Evolutionary conservation across 1,140 invertebrate species (phyloP), one percentile per base, ranked within the genome.

Genomic region (Drosophila nikananu): DNA sequence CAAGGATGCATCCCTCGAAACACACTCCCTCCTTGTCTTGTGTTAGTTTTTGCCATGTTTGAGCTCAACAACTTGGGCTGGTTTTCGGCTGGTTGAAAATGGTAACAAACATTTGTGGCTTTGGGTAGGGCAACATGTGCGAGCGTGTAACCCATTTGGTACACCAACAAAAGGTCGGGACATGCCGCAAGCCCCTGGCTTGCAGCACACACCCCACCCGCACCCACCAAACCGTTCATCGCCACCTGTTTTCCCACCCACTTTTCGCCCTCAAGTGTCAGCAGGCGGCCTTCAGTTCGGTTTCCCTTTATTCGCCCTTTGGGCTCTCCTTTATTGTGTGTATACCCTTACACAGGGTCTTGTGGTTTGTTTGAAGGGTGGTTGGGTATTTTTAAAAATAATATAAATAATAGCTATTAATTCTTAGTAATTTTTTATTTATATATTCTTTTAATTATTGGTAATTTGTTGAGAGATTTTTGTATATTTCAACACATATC

Each of bases 101-200:
- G 19, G 37, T 35, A 62, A 46, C 42, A 30, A 66, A 61, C 81
- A 81, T 68, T 81, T 41, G 63, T 21, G 49, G 49, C 17, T n/a
- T 30, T 39, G 19, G 65, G 67, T 27, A 37, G 41, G 63, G 48
- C 35, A 70, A 83, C 80, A 86, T 86, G 80, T 87, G 83, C 80
- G 71, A 77, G 80, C 84, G 76, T 86, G 80, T 87, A 83, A 83
- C 83, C 77, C 83, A 86, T 87, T 83, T 83, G 81, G 76, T 66
- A 66, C 70, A 86, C 77, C 73, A 78, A 84, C 82, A 86, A 81
- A 55, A 54, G 71, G 32, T 60, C 39, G n/a, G n/a, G 12, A 23
- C 41, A 52, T 37, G 55, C 65, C 37, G 6, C 27, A 57, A 39
- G 21, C 49, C 27, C 49, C 25, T 5, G 4, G 23, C 4, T 17